Base-by-base conservation (phyloP, 2,797 vertebrate species). In the Carapus acus region DNA sequence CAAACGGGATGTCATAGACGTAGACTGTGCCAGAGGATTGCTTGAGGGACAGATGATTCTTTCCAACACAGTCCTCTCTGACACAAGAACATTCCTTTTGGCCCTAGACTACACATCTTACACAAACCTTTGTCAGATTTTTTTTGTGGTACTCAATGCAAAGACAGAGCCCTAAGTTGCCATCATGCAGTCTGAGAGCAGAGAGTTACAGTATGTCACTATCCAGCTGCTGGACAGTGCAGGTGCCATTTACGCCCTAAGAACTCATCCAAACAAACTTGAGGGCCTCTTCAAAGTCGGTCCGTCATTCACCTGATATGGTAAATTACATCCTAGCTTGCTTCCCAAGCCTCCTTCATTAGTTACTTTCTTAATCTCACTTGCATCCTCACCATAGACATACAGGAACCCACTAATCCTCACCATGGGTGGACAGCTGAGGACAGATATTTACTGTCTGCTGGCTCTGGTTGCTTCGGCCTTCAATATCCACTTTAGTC, bases 341-440 rank as follows among this genome's bases (percentile, higher is more conserved):
- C 60, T 68, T 62, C 50, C 29, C 33, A 57, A 31, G 31, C 50
- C 41, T 57, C 71, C 52, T 66, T 66, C 62, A 55, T 58, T 51
- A 74, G 64, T 72, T 46, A 62, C 73, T 16, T 7, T 56, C 56
- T 69, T 83, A 83, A 85, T 85, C 82, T 80, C 57, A 65, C 75
- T 67, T 70, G 74, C 66, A 79, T 81, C 77, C 77, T 74, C 63
- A 66, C 59, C 31, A 24, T 41, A 54, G 52, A 71, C 77, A 79
- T 79, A 76, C 29, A 58, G 19, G 67, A 67, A 61, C 59, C 58
- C 59, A 68, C 45, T 84, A 83, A 84, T 84, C 81, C 52, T 19
- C 69, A 73, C 46, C 24, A 20, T 37, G 67, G 67, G 45, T 59
- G 65, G 76, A 80, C 76, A 81, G 77, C 69, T 76, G 79, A 36